Conservation (phyloP, 2,888 invertebrate species). For the Apoda limacodes region DNA sequence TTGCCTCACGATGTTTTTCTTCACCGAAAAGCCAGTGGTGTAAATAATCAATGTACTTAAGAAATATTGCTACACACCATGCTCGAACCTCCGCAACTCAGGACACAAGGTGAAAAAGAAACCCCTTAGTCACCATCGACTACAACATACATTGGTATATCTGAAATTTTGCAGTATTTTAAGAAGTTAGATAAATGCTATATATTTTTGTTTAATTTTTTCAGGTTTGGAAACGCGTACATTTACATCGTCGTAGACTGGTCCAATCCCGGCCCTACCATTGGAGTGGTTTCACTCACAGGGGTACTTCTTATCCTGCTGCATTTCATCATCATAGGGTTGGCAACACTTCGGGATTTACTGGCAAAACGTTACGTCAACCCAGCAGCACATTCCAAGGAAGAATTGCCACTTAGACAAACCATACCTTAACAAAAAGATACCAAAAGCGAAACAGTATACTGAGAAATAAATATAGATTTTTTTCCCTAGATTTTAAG, state of each 20-base stretch:
- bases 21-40: too few relatives aligned
- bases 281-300: slow-evolving; percentile 72
- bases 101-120: too few relatives aligned
- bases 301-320: slow-evolving; percentile 71
- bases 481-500: too few relatives aligned
- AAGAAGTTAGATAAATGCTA: neutral
- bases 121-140: too few relatives aligned
- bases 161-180: neutral
- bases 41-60: too few relatives aligned
- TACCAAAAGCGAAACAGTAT: too few relatives aligned
- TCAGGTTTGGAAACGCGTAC: slow-evolving; percentile 72
- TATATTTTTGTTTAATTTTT: slow-evolving; percentile 25
- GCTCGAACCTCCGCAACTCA: too few relatives aligned
- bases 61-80: too few relatives aligned
- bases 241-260: slow-evolving; percentile 85
- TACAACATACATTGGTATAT: neutral
- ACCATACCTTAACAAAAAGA: too few relatives aligned
- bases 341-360: slow-evolving; percentile 61
- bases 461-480: too few relatives aligned
- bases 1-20: too few relatives aligned
- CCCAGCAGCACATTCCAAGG: slow-evolving; percentile 26
- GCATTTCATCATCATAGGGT: slow-evolving; percentile 68
- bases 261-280: slow-evolving; percentile 72
- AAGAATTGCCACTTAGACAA: slow-evolving; percentile 34
- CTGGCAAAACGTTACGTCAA: slow-evolving; percentile 29